Conservation (phyloP, 64 coral and sea anemone species). For the Pocillopora damicornis region DNA sequence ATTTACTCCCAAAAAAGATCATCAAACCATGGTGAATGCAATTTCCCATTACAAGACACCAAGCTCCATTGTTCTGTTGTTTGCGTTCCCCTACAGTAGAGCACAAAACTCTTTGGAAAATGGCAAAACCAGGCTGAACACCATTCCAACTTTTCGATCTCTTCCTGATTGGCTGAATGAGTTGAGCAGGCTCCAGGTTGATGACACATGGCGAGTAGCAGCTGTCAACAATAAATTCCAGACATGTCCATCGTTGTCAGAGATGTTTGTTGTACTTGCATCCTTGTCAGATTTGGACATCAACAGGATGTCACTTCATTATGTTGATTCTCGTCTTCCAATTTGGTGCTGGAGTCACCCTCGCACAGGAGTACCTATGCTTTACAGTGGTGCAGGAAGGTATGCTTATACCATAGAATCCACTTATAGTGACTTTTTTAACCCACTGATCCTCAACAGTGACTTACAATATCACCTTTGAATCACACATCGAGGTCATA, state of each 20-base stretch:
- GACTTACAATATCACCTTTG: background rate
- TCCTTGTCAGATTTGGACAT: conserved; percentile 88
- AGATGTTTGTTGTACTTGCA: conserved; percentile 72
- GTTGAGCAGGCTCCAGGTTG: conserved; percentile 66
- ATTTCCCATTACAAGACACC: conserved; percentile 85
- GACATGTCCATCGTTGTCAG: conserved; percentile 71
- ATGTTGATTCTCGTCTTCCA: conserved; percentile 83
- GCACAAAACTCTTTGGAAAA: conserved; percentile 9
- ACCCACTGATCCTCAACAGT: background rate
- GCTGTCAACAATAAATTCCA: conserved; percentile 81
- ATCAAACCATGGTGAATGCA: conserved; percentile 74
- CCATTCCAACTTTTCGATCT: conserved; percentile 76
- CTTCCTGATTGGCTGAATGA: conserved; percentile 87
- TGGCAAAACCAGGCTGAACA: background rate
- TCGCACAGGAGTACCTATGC: conserved; percentile 72
- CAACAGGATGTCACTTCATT: conserved; percentile 89
- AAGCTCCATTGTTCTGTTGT: conserved; percentile 69
- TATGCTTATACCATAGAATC: background rate
- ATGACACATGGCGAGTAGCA: conserved; percentile 94
- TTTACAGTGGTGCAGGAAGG: conserved; percentile 86
- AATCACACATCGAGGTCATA: no score
- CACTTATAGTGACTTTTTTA: background rate
- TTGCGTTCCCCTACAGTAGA: conserved; percentile 82
- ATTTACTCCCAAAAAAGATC: conserved; percentile 71
- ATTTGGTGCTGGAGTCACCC: conserved; percentile 99